phyloP scores from a whole-genome alignment of 2,797 vertebrate species.

The Xiphorhynchus erythropygius region DNA sequence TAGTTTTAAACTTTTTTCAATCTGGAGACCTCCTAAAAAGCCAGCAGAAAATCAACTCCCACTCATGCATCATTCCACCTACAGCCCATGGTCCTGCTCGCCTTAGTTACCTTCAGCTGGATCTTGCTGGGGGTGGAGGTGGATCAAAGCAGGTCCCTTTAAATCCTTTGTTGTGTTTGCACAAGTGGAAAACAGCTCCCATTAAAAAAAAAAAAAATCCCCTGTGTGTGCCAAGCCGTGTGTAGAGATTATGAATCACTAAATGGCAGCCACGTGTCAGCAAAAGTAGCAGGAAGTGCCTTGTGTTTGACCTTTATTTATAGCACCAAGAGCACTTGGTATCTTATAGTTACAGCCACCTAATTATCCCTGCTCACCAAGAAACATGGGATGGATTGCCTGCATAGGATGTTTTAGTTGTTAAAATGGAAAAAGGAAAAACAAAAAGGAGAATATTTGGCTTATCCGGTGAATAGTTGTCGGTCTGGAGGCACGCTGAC shows the following conservation, averaged over 20 bases:
- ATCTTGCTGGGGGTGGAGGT: not conserved
- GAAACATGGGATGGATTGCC: not conserved
- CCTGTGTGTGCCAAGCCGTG: conserved; percentile 45
- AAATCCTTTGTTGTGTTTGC: conserved; percentile 50
- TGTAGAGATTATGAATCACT: conserved; percentile 59
- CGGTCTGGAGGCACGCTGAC: fast-evolving
- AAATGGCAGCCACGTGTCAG: conserved; percentile 66
- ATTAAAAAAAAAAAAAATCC: not conserved
- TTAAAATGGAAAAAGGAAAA: not conserved
- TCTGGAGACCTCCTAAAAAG: not conserved
- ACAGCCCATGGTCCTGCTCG: not conserved
- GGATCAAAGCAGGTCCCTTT: conserved; percentile 12
- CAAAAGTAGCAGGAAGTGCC: conserved; percentile 62
- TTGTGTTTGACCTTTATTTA: conserved; percentile 62
- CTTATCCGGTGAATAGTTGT: not conserved
- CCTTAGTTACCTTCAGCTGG: not conserved
- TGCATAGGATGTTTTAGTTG: not conserved
- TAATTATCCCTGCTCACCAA: not conserved
- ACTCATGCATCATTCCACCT: not conserved
- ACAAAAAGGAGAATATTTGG: not conserved
- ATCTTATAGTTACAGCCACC: not conserved
- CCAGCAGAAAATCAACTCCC: not conserved
- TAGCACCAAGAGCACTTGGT: not conserved
- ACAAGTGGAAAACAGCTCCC: conserved; percentile 43
- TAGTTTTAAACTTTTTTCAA: not conserved